A percentile compares a stretch with the other conserved stretches of the same genome.
Conservation (phyloP, 1,140 invertebrate species). For the Antheraea mylitta region DNA sequence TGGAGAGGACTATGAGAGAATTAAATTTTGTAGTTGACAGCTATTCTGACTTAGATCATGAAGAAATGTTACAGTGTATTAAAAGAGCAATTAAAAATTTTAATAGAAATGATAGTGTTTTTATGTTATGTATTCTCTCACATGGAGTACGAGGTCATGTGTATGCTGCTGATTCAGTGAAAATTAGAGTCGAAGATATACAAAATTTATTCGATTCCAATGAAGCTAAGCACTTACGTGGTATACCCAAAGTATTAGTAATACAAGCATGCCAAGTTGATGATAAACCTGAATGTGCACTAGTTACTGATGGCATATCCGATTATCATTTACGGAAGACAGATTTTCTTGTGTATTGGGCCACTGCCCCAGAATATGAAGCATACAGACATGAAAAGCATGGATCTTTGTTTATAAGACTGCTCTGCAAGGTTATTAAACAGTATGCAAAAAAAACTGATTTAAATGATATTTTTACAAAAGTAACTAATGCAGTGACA, state of each 20-base stretch:
- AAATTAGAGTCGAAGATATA: slow-evolving; percentile 62
- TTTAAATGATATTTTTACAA: slow-evolving; percentile 60
- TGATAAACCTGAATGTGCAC: slow-evolving; percentile 26
- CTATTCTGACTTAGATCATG: slow-evolving; percentile 46
- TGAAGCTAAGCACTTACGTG: slow-evolving; percentile 41
- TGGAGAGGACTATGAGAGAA: slow-evolving; percentile 52
- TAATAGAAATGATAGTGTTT: slow-evolving; percentile 53
- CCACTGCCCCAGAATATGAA: slow-evolving; percentile 62
- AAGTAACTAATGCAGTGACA: slow-evolving; percentile 50
- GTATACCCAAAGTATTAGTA: slow-evolving; percentile 62
- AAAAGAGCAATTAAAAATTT: slow-evolving; percentile 47
- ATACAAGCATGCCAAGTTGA: slow-evolving; percentile 69
- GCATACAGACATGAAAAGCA: slow-evolving; percentile 51
- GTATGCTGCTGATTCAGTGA: slow-evolving; percentile 65
- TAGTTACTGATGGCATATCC: slow-evolving; percentile 50
- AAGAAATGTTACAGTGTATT: slow-evolving; percentile 49
- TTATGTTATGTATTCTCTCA: slow-evolving; percentile 66
- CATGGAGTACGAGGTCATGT: slow-evolving; percentile 65
- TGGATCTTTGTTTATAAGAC: slow-evolving; percentile 66
- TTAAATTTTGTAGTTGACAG: slow-evolving; percentile 57
- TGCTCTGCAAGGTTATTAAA: slow-evolving; percentile 45
- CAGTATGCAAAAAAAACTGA: slow-evolving; percentile 43
- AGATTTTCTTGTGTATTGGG: slow-evolving; percentile 66
- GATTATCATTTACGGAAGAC: slow-evolving; percentile 48
- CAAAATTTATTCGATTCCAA: slow-evolving; percentile 59